Evolutionary conservation across 1,140 invertebrate genomes (phyloP).

Genomic region (Argopecten irradians): DNA sequence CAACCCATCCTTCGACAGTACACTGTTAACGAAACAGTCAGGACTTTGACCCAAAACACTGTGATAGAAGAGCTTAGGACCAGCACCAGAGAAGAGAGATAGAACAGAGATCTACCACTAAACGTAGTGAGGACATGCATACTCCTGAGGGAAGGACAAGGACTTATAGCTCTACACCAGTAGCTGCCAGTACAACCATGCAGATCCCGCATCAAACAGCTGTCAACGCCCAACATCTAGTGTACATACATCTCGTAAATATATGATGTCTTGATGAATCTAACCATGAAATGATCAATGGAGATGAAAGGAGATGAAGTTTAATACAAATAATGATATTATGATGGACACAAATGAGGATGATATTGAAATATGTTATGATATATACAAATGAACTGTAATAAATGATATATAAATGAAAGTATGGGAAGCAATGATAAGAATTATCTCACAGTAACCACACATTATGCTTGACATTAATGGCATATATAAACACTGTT

Average conservation of each 20-base stretch:
- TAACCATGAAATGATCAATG: neutral
- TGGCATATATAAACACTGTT: no score
- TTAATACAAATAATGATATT: neutral
- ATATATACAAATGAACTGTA: no score
- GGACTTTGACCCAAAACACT: neutral
- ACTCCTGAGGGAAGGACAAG: neutral
- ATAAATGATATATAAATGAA: no score
- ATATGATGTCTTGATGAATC: neutral
- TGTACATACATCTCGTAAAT: neutral
- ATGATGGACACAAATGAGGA: neutral
- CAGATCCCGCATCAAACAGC: neutral
- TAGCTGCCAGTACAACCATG: conserved; percentile 20
- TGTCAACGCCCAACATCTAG: neutral
- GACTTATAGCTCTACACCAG: conserved; percentile 15
- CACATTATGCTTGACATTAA: no score
- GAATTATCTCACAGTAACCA: neutral
- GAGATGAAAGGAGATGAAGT: no score
- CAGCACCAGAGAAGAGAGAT: neutral
- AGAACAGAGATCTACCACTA: neutral
- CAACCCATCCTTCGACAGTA: neutral
- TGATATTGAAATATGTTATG: neutral
- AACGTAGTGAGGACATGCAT: neutral
- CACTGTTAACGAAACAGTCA: neutral
- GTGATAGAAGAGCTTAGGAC: neutral
- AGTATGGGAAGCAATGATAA: neutral